Evolutionary conservation across 2,797 vertebrate genomes (phyloP).

Genomic region (Pangasius macronema): DNA sequence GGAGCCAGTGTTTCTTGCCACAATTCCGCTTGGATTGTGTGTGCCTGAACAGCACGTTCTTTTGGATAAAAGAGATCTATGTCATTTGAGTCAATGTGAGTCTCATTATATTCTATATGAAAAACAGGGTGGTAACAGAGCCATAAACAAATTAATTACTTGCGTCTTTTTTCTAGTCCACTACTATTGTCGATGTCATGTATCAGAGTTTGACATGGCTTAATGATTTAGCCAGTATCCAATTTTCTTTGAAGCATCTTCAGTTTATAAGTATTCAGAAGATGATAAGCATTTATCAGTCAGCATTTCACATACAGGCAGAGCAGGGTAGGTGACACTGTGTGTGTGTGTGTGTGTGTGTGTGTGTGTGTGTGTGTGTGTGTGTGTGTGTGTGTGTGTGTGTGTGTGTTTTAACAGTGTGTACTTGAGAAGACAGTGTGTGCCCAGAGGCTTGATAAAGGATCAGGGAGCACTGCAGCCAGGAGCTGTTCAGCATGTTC

Average conservation of each 20-base stretch:
- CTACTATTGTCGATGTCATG: not conserved
- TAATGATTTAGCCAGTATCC: not conserved
- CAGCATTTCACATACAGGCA: not conserved
- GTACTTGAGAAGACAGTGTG: slow-evolving; percentile 48
- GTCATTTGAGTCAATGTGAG: not conserved
- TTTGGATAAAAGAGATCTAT: slow-evolving; percentile 1
- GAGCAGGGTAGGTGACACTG: not conserved
- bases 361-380: slow-evolving; percentile 32
- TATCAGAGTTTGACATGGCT: not conserved
- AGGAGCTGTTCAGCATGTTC: not conserved
- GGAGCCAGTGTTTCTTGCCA: not conserved
- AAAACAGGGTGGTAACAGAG: not conserved
- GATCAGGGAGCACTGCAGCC: slow-evolving; percentile 6
- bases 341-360: slow-evolving; percentile 5
- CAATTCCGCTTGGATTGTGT: not conserved
- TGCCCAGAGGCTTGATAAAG: slow-evolving; percentile 53
- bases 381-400: slow-evolving; percentile 43
- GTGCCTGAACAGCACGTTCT: not conserved
- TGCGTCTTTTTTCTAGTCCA: not conserved
- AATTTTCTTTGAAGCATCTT: not conserved
- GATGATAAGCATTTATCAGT: slow-evolving; percentile 19
- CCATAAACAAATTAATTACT: not conserved
- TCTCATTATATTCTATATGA: not conserved
- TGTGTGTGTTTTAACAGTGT: slow-evolving; percentile 48
- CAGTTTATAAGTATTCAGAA: not conserved